A percentile compares a stretch with the other conserved stretches of the same genome.
Evolutionary conservation across 2,797 vertebrate species (phyloP).

Genomic region (Prionace glauca): DNA sequence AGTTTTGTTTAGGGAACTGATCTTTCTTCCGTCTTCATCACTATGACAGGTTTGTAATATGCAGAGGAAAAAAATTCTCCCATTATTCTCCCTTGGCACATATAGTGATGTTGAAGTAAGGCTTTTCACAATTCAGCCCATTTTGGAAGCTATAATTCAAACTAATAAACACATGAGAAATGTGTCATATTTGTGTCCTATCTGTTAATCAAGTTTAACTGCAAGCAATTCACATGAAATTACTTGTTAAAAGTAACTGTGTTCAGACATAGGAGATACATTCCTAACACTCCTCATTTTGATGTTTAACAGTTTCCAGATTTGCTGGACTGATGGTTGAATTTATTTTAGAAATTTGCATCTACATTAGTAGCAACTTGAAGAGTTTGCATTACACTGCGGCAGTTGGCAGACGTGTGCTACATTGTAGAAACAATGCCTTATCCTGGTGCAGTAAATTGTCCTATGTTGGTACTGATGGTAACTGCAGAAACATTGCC

Average conservation of each 20-base stretch:
- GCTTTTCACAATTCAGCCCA: neutral
- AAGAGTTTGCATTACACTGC: neutral
- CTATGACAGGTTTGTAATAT: neutral
- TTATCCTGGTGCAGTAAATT: neutral
- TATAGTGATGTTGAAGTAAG: neutral
- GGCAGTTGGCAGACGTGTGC: neutral
- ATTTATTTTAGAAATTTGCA: neutral
- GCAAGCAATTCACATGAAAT: neutral
- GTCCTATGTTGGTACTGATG: neutral
- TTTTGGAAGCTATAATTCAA: neutral
- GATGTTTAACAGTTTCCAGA: neutral
- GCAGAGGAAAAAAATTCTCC: neutral
- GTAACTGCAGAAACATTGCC: neutral
- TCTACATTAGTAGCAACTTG: neutral
- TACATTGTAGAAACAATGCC: neutral
- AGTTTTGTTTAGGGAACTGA: neutral
- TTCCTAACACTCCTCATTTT: neutral
- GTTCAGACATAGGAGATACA: neutral
- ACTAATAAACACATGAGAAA: neutral
- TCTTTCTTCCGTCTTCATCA: neutral
- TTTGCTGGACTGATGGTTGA: neutral
- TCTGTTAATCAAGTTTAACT: neutral
- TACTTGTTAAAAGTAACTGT: neutral
- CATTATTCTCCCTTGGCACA: neutral
- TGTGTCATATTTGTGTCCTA: neutral